Evolutionary conservation across 35 echinoderm and acorn worm species (phyloP), one percentile per base, ranked within the genome.

Genomic region (Ptychodera flava): DNA sequence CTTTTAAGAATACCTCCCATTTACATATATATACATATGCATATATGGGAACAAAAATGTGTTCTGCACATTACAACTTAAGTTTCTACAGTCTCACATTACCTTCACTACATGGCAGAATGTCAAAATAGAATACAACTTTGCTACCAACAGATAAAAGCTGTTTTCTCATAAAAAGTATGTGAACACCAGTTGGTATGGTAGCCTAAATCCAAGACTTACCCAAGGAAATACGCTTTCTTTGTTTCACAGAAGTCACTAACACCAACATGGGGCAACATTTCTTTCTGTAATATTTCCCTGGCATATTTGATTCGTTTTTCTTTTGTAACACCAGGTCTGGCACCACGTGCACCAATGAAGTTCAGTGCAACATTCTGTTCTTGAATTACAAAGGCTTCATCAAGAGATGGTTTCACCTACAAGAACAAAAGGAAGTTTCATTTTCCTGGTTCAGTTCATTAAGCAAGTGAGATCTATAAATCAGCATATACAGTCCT

Each of bases 231-330:
- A 76, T 94, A 99, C 0, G 92, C 96, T 86, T 99, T 93, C 90
- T 99, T 99, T 27, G 92, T 98, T 86, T 99, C 96, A 87, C 96
- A 99, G 83, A 99, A 99, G 82, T 99, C 96, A 90, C 93, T 94
- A 38, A 99, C 87, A 31, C 96, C 96, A 29, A 94, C 95, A 78
- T 94, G 95, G 76, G 96, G 96, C 28, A 99, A 81, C 93, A 99
- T 94, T 84, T 99, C 96, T 76, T 99, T 99, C 86, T 99, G 96
- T 33, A 99, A 82, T 36, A 99, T 99, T 87, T 99, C 96, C 80
- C 91, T 79, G 78, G 96, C 96, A 78, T 99, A 99, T 83, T 99
- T 99, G 82, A 99, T 94, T 79, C 96, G 84, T 77, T 79, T 92
- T 31, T 99, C 96, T 81, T 97, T 97, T n/a, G 96, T 99, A 0